These are phyloP conservation scores for Lithobates pipiens DNA, from an alignment of 2,797 vertebrate genomes.

Conservation along the genomic window DNA sequence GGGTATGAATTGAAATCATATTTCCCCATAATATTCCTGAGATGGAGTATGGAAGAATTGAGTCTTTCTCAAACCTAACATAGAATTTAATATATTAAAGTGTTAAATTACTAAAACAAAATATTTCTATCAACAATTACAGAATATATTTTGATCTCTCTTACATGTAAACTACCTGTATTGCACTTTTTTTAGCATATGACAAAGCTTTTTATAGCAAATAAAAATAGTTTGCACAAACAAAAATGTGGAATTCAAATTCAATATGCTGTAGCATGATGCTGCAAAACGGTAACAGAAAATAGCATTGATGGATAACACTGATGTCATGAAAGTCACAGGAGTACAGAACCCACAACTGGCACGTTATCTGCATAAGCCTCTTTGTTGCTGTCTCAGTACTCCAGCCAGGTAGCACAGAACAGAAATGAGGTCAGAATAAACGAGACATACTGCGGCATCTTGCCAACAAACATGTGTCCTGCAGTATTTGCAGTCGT, in stretches of 20 bases:
- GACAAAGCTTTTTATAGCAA: too few relatives aligned
- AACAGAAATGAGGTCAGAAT: constrained; percentile 44
- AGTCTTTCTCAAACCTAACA: too few relatives aligned
- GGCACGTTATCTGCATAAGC: constrained; percentile 28
- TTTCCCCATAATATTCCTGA: too few relatives aligned
- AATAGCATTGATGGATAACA: background rate
- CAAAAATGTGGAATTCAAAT: background rate
- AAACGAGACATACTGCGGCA: constrained; percentile 35
- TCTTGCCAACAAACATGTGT: constrained; percentile 57
- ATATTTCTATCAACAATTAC: too few relatives aligned
- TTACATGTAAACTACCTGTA: too few relatives aligned
- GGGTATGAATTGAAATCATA: too few relatives aligned
- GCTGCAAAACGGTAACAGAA: background rate
- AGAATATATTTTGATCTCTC: too few relatives aligned
- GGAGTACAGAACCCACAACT: constrained; percentile 8
- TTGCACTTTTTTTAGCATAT: too few relatives aligned
- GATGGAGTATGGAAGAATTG: too few relatives aligned
- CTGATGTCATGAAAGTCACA: background rate
- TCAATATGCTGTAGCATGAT: background rate
- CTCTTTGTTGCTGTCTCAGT: background rate
- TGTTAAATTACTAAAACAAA: too few relatives aligned
- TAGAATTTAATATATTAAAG: too few relatives aligned
- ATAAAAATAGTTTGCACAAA: too few relatives aligned
- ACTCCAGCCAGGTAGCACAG: background rate
- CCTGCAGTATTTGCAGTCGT: constrained; percentile 22